Evolutionary conservation across 2,113 vertebrate genomes (phyloP).

Genomic region (Poecile atricapillus): DNA sequence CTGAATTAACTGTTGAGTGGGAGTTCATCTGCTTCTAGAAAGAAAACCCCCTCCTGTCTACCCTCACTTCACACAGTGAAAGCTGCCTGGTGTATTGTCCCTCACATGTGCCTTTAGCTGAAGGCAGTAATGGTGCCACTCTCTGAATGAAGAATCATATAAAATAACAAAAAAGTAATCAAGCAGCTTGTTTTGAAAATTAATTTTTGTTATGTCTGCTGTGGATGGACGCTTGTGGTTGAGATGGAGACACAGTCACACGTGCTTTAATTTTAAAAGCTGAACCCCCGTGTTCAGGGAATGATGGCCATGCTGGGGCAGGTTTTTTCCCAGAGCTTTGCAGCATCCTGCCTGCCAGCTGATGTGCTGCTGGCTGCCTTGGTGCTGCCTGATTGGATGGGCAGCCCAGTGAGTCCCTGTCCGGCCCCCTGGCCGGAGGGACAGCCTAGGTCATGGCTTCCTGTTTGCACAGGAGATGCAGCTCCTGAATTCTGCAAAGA

Average conservation of each 20-base stretch:
- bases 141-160: not conserved
- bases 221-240: too few species aligned
- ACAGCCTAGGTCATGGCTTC: not conserved
- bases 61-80: not conserved
- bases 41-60: not conserved
- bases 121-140: not conserved
- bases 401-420: not conserved
- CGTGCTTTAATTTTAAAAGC: not conserved
- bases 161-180: not conserved
- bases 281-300: not conserved
- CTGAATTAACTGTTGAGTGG: not conserved
- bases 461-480: not conserved
- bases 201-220: not conserved
- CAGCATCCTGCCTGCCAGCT: not conserved
- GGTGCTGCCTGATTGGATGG: not conserved
- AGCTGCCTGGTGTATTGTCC: not conserved
- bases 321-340: not conserved
- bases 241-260: rapidly evolving
- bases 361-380: not conserved
- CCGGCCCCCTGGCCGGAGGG: not conserved
- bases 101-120: not conserved
- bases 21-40: not conserved
- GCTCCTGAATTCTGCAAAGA: not conserved
- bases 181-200: not conserved
- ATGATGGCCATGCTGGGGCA: not conserved